Evolutionary conservation across 2,797 vertebrate genomes (phyloP), one percentile per base, ranked within the genome.

Genomic region (Podarcis siculus): DNA sequence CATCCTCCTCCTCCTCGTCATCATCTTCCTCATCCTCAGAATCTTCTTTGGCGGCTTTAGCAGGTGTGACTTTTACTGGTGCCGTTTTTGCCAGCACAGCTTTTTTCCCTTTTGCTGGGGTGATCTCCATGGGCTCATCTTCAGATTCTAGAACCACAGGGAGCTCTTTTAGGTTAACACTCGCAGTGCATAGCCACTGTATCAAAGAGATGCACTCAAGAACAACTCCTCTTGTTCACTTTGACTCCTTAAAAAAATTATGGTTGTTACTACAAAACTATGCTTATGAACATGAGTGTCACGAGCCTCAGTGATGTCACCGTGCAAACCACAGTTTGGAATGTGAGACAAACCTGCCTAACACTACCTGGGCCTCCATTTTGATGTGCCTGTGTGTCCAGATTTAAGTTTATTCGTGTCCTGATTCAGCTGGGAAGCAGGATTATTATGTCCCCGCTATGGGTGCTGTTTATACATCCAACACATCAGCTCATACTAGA

Each of bases 61-160:
- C 97, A 76, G 98, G 97, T 5, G 97, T 95, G 7, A 96, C 96
- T 86, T 98, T 98, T 32, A 98, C 97, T 95, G 97, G 97, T 71
- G 97, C 89, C 0, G 13, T 21, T 21, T 37, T 73, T 30, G 32
- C 15, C 7, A 21, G 32, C 17, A 37, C 72, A 19, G 72, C 72
- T 37, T 73, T 73, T 32, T 73, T 73, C 32, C 72, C 72, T 23
- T 73, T 73, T 19, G 96, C 85, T 75, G 98, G 97, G 12, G 97
- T 88, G 0, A 96, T 98, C 83, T 99, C 99, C 99, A 99, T 99
- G 86, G 98, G 92, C 90, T 97, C 98, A 69, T 98, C 98, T 81
- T 98, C 98, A 23, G 98, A 99, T 0, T 98, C 98, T 99, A 78
- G 82, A 95, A 94, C 0, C 27, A 71, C 39, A 49, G 90, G 86